Conservation (phyloP, 2,113 vertebrate genomes). For the Empidonax traillii region DNA sequence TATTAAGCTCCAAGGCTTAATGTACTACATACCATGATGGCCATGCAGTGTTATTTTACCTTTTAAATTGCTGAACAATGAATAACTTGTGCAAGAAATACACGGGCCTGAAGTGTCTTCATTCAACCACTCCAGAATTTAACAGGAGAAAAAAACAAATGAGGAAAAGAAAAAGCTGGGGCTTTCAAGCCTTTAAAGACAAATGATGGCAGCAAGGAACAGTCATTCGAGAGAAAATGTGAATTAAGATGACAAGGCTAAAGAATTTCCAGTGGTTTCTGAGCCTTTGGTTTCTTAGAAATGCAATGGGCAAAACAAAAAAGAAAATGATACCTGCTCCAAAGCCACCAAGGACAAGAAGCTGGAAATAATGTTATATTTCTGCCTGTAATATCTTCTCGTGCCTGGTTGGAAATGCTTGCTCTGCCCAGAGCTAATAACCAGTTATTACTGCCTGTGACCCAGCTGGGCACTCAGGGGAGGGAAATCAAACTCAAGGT, state of each 20-base stretch:
- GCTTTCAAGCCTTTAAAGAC: neutral
- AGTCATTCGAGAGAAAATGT: neutral
- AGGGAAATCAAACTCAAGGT: neutral
- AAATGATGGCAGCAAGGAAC: neutral
- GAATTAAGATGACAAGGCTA: neutral
- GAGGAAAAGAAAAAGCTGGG: neutral
- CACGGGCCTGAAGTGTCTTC: neutral
- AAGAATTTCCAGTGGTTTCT: neutral
- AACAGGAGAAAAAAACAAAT: neutral
- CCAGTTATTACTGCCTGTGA: slow-evolving; percentile 35
- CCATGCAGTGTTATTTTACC: neutral
- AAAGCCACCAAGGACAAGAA: neutral
- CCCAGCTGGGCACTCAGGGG: neutral
- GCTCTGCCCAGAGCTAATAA: slow-evolving; percentile 40
- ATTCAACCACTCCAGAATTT: neutral
- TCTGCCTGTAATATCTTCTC: neutral
- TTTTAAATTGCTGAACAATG: neutral
- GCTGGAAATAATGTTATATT: neutral
- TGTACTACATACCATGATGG: neutral
- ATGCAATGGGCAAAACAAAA: neutral
- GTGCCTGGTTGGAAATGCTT: neutral
- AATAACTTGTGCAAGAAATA: neutral
- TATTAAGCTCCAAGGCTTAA: neutral
- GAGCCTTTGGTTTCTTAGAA: neutral
- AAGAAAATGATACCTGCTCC: neutral